Base-by-base conservation (phyloP, 1,140 invertebrate genomes). In the Drosophila ficusphila region DNA sequence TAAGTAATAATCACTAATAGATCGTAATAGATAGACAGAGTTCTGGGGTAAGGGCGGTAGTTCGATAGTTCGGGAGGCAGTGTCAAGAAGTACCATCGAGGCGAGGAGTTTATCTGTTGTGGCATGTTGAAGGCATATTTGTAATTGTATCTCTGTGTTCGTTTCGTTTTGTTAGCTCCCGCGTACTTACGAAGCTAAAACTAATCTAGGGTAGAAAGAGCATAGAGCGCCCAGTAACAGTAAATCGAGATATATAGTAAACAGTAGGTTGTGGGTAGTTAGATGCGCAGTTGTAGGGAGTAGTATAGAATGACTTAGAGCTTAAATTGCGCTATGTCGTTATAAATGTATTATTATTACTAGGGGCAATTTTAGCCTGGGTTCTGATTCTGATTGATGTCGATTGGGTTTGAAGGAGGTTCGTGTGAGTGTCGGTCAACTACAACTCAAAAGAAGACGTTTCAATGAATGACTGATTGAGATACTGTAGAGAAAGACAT, bases 111-210 rank as follows among this genome's bases (percentile, higher is more conserved):
- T 23, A 36, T 51, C 21, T 23, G 14, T 51, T 62, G 29, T 48
- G 46, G 27, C n/a, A 70, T 44, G 8, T 56, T 57, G 9, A 16
- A 16, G n/a, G 38, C 72, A 21, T 14, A 29, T 1, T 47, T 11
- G 42, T 14, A 29, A 3, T 47, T 11, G 42, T 34, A 12, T 47
- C 48, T 38, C 68, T 36, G 29, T 61, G 44, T 57, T 46, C n/a
- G n/a, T 31, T 52, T 31, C n/a, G n/a, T 44, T 54, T 47, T 65
- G 11, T 49, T 82, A 68, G 82, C 73, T 88, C 74, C 77, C 76
- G 62, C 72, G 69, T 62, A 77, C 81, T 86, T 88, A 75, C 29
- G 57, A 86, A 88, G 69, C 82, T 78, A 82, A 71, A 62, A 71
- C 82, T 86, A 86, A 71, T 38, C 58, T 65, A 60, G 82, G 73